phyloP scores from a whole-genome alignment of 2,113 vertebrate genomes.

The Cricetomys ansorgei region DNA sequence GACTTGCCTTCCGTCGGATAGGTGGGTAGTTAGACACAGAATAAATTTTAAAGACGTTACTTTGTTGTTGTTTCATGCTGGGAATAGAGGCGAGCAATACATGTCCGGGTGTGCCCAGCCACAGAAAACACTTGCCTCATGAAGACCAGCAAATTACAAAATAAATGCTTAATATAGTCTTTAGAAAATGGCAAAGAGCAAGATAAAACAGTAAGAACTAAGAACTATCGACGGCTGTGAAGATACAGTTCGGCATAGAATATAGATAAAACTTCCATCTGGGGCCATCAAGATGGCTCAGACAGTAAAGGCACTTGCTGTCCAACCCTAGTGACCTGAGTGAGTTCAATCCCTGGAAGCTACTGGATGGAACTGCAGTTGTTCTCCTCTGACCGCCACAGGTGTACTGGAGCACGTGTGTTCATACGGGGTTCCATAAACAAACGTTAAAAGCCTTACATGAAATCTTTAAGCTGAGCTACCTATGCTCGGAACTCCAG shows the following conservation, averaged over 20 bases:
- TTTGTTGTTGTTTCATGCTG: neutral
- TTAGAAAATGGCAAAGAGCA: neutral
- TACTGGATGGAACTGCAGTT: neutral
- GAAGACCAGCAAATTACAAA: neutral
- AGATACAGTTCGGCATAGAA: slow-evolving; percentile 10
- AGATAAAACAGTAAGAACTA: slow-evolving; percentile 22
- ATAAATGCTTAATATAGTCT: slow-evolving; percentile 33
- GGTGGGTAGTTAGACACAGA: neutral
- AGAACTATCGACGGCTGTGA: neutral
- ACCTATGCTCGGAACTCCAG: neutral
- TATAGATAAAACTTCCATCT: slow-evolving; percentile 1
- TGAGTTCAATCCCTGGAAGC: neutral
- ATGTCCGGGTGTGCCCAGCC: neutral
- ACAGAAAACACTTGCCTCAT: neutral
- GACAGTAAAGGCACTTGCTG: neutral
- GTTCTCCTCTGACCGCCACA: neutral
- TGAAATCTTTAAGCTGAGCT: neutral
- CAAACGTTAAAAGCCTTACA: neutral
- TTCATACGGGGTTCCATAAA: neutral
- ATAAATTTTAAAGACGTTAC: neutral
- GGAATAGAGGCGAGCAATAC: neutral
- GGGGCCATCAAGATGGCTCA: neutral
- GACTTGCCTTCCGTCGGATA: neutral
- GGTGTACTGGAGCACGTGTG: fast-evolving
- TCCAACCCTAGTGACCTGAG: neutral